phyloP scores from a whole-genome alignment of 1,140 invertebrate species.

The Nylanderia fulva region DNA sequence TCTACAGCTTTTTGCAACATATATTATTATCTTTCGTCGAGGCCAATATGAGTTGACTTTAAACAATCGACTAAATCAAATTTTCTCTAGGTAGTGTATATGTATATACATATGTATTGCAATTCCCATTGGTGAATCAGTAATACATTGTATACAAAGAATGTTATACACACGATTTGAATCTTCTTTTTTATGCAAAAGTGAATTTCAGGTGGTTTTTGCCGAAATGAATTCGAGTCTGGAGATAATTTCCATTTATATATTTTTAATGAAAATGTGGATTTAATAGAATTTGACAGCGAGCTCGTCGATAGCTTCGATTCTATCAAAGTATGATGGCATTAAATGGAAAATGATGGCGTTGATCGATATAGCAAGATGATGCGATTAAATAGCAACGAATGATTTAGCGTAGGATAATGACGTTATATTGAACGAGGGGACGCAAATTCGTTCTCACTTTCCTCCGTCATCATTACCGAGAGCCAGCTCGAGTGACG shows the following conservation, averaged over 20 bases:
- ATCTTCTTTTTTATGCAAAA: no score
- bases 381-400: background rate
- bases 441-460: slow-evolving; percentile 41
- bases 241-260: background rate
- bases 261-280: background rate
- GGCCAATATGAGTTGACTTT: no score
- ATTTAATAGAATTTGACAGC: slow-evolving; percentile 12
- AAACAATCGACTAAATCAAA: no score
- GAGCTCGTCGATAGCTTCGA: background rate
- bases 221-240: no score
- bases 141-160: no score
- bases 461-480: slow-evolving; percentile 42
- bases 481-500: slow-evolving; percentile 36
- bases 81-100: no score
- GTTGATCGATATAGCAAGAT: background rate
- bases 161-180: no score
- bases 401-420: slow-evolving; percentile 5
- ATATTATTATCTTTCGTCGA: no score
- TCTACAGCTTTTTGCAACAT: no score
- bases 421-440: background rate
- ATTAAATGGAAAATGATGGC: background rate
- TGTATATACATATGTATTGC: no score
- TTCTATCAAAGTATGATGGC: background rate
- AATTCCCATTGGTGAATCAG: no score
- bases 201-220: no score